Conservation (phyloP, 2,113 vertebrate species). For the Amphiprion ocellaris region DNA sequence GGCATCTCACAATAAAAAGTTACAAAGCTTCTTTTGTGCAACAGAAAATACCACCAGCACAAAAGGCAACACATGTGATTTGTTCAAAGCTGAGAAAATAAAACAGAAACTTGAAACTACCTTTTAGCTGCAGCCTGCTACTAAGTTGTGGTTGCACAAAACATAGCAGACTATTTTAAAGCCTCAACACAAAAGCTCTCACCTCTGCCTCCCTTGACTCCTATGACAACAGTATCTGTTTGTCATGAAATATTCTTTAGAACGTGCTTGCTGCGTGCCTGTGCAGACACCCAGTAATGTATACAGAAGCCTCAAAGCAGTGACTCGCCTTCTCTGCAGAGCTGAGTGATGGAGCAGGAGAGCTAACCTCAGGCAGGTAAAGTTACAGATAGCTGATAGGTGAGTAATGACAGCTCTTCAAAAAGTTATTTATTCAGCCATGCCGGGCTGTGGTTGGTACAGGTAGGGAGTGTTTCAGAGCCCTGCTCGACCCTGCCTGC, state of each 20-base stretch:
- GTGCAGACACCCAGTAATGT: conserved; percentile 68
- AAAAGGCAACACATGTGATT: background rate
- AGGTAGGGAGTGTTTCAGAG: conserved; percentile 53
- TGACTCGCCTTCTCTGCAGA: conserved; percentile 21
- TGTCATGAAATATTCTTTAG: conserved; percentile 25
- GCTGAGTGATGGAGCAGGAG: conserved; percentile 68
- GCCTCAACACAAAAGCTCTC: background rate
- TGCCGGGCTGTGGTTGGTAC: conserved; percentile 46
- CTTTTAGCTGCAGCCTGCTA: background rate
- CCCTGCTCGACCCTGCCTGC: conserved; percentile 11
- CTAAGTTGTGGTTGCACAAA: background rate
- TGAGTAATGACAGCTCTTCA: conserved; percentile 82
- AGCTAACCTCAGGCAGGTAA: conserved; percentile 66
- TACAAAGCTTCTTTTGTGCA: conserved; percentile 3
- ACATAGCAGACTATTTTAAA: background rate
- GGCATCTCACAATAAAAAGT: conserved; percentile 34
- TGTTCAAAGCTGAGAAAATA: background rate
- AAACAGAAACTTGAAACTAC: background rate
- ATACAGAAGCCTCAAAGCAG: conserved; percentile 54
- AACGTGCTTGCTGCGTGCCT: conserved; percentile 66
- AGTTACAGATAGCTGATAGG: conserved; percentile 74
- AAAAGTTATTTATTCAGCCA: conserved; percentile 69
- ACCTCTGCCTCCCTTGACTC: conserved; percentile 65
- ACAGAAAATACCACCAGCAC: background rate
- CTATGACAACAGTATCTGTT: conserved; percentile 48